Evolutionary conservation across 1,140 invertebrate species (phyloP).

Genomic region (Drosophila albomicans): DNA sequence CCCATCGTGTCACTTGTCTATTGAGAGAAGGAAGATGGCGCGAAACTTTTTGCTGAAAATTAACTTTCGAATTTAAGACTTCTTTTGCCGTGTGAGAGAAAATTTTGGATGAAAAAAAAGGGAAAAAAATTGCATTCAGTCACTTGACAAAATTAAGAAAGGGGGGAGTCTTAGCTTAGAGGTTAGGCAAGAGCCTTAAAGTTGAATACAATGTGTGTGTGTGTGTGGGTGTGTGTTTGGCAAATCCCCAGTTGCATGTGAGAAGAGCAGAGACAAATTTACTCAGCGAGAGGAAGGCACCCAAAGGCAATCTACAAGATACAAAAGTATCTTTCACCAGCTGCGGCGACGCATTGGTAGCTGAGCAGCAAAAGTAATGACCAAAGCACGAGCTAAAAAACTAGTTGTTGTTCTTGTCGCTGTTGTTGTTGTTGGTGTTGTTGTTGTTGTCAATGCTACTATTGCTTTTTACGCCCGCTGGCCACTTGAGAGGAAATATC

Average conservation of each 20-base stretch:
- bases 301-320: slow-evolving; percentile 75
- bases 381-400: slow-evolving; percentile 67
- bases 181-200: slow-evolving; percentile 5
- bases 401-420: background rate
- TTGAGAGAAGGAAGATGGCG: slow-evolving; percentile 28
- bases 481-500: slow-evolving; percentile 60
- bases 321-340: slow-evolving; percentile 73
- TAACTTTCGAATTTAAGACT: slow-evolving; percentile 43
- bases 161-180: background rate
- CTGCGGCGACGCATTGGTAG: slow-evolving; percentile 56
- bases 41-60: slow-evolving; percentile 33
- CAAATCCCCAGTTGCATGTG: slow-evolving; percentile 37
- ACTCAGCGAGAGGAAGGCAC: slow-evolving; percentile 57
- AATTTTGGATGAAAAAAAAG: slow-evolving; percentile 18
- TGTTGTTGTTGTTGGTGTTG: background rate
- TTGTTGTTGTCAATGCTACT: slow-evolving; percentile 17
- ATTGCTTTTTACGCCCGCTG: slow-evolving; percentile 47
- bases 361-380: slow-evolving; percentile 63
- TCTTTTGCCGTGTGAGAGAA: slow-evolving; percentile 2
- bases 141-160: slow-evolving; percentile 33
- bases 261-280: slow-evolving; percentile 39
- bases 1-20: background rate
- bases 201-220: slow-evolving; percentile 42
- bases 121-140: slow-evolving; percentile 23
- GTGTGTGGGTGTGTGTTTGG: slow-evolving; percentile 13